phyloP scores from a whole-genome alignment of 2,113 vertebrate species.

The Gavia stellata region DNA sequence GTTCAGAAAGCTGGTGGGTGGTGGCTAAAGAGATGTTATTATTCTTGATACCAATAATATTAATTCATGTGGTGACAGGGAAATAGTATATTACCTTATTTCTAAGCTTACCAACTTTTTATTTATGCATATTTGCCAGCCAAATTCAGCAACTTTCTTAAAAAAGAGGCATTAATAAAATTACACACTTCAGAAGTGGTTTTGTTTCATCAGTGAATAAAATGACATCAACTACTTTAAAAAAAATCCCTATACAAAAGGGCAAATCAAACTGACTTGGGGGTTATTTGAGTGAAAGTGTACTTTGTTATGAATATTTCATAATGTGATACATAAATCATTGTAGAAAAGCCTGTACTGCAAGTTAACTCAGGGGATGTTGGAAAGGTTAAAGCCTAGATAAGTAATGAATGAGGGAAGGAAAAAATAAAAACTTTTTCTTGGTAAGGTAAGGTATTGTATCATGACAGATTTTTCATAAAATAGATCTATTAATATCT shows the following conservation, averaged over 20 bases:
- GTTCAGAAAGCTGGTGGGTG: neutral
- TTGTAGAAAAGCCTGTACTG: conserved; percentile 46
- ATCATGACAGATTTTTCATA: conserved; percentile 24
- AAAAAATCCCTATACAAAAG: neutral
- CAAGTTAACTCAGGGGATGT: conserved; percentile 40
- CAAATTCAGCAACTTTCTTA: neutral
- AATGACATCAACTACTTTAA: neutral
- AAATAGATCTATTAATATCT: conserved; percentile 56
- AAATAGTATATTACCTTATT: neutral
- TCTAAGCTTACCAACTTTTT: neutral
- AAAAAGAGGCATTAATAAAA: neutral
- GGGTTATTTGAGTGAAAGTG: conserved; percentile 22
- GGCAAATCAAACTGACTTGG: conserved; percentile 18
- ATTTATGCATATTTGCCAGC: neutral
- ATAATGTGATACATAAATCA: conserved; percentile 67
- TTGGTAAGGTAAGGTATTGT: neutral
- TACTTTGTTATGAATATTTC: conserved; percentile 63
- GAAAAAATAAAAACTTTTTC: neutral
- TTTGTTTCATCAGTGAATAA: neutral
- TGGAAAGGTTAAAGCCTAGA: conserved; percentile 65
- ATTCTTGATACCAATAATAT: neutral
- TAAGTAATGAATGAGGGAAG: conserved; percentile 60
- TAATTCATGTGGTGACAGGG: neutral
- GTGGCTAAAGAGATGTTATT: neutral
- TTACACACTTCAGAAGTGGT: neutral